These are phyloP conservation scores for Enteromius trimaculatus DNA, from an alignment of 2,797 vertebrate species.

Conservation along the genomic window DNA sequence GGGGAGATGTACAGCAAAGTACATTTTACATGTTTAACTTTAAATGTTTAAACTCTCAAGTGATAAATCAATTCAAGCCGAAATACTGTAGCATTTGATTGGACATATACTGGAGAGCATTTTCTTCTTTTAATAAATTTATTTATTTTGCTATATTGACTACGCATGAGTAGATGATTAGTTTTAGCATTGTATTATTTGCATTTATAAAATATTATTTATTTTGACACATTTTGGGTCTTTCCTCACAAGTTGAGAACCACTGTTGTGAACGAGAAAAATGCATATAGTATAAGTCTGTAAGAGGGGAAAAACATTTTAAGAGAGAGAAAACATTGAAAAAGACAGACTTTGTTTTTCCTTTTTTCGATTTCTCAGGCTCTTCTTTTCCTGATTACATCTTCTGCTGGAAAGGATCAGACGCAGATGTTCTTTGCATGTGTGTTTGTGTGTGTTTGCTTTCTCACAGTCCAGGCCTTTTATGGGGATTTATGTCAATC, in stretches of 20 bases:
- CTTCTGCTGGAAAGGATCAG: conserved; percentile 37
- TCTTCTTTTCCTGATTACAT: conserved; percentile 32
- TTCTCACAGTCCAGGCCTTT: conserved; percentile 42
- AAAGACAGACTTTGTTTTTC: neutral
- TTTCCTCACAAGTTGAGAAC: neutral
- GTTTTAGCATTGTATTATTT: neutral
- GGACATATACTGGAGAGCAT: neutral
- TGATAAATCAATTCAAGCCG: neutral
- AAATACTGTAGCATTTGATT: neutral
- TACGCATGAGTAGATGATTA: neutral
- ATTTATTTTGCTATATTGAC: neutral
- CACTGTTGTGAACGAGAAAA: neutral
- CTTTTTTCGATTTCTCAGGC: neutral
- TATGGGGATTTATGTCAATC: conserved; percentile 42
- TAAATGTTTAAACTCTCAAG: neutral
- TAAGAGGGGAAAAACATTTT: neutral
- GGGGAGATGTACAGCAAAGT: neutral
- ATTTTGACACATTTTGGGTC: neutral
- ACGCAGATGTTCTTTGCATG: conserved; percentile 22
- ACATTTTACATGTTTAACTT: neutral
- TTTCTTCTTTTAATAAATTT: neutral
- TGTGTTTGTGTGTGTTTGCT: conserved; percentile 6
- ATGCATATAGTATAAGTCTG: neutral
- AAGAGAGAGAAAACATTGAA: neutral
- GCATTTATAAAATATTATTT: neutral